Evolutionary conservation across 2,888 invertebrate genomes (phyloP).

Genomic region (Aporophyla nigra): DNA sequence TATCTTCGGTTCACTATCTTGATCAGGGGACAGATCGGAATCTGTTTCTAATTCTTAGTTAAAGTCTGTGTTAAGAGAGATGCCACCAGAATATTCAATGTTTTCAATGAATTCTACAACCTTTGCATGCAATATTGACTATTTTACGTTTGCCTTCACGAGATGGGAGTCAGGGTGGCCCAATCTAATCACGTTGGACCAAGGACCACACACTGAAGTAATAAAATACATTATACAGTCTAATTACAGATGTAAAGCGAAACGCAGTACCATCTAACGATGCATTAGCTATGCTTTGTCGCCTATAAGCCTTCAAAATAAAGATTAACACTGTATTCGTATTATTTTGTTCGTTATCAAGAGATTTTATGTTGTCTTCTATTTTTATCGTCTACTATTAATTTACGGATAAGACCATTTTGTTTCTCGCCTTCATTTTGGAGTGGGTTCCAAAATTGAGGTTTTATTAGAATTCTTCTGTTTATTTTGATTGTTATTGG

Average conservation of each 20-base stretch:
- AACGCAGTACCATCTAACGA: constrained; percentile 35
- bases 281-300: constrained; percentile 22
- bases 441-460: constrained; percentile 45
- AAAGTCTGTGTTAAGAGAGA: not conserved
- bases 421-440: constrained; percentile 38
- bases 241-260: constrained; percentile 47
- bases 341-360: constrained; percentile 29
- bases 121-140: not conserved
- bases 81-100: constrained; percentile 24
- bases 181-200: constrained; percentile 37
- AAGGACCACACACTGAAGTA: constrained; percentile 50
- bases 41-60: constrained; percentile 21
- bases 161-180: constrained; percentile 13
- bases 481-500: constrained; percentile 59
- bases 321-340: constrained; percentile 45
- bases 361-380: constrained; percentile 31
- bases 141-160: constrained; percentile 5
- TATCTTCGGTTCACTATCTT: constrained; percentile 43
- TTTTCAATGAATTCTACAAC: constrained; percentile 8
- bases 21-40: constrained; percentile 22
- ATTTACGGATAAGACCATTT: constrained; percentile 45
- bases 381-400: constrained; percentile 46
- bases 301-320: constrained; percentile 31
- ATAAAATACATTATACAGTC: constrained; percentile 54
- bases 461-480: constrained; percentile 49